Base-by-base conservation (phyloP, 2,888 invertebrate genomes). In the Spilarctia lutea region DNA sequence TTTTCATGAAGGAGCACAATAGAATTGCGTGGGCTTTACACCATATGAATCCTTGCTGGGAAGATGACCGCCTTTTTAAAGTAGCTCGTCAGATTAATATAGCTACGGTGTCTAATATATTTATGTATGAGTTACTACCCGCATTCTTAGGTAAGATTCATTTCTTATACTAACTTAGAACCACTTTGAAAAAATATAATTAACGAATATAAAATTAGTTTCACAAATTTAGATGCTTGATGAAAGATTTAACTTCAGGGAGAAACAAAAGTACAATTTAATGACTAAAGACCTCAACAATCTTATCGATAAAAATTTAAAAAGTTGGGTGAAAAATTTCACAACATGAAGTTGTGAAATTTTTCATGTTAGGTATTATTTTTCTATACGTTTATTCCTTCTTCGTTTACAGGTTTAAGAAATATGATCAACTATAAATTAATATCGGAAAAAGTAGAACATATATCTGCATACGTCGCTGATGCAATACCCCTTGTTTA, bases 1-100 rank as follows among this genome's bases (percentile, higher is more conserved):
- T 91, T 80, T 94, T 94, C 79, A 90, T 91, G 88, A 87, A 93
- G n/a, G 92, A 94, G 80, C 94, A 94, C 78, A 94, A 94, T 76
- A 87, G 92, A 35, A 67, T 94, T n/a, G 93, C 93, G 8, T 88
- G 76, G 30, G 83, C 81, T 20, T 83, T 94, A 24, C 88, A 87
- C 39, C 81, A 89, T 30, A 85, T 93, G 4, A 93, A 94, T 79
- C 92, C 94, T 13, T 94, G 94, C 75, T 94, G 94, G 94, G 91
- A 91, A 70, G 93, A 94, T 70, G 94, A 94, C 75, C 87, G 93
- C 20, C 81, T 94, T 0, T 94, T 94, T 76, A 94, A 93, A 81
- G 91, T 92, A 35, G 91, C 94, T 0, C 83, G 93, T 6, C 92
- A 93, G 69, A 92, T 94, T 71, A 94, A 93, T 77, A 91, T 94